Evolutionary conservation across 2,888 invertebrate species (phyloP).

Genomic region (Therioaphis trifolii): DNA sequence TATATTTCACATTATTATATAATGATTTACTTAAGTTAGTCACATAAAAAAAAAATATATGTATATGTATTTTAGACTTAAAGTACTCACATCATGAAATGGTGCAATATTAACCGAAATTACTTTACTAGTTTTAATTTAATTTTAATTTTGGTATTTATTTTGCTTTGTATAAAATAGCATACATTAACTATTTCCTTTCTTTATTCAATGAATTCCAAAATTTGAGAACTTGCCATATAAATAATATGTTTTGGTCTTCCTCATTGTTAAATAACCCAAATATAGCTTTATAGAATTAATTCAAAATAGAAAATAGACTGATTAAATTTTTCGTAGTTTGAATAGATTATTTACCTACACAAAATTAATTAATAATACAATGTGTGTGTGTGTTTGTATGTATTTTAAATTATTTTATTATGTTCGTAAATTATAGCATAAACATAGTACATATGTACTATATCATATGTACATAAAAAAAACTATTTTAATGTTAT

Average conservation of each 20-base stretch:
- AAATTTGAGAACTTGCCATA: conserved; percentile 56
- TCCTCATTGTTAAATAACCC: conserved; percentile 35
- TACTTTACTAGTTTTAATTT: conserved; percentile 34
- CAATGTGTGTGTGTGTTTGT: conserved; percentile 55
- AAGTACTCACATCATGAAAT: conserved; percentile 55
- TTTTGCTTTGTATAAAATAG: conserved; percentile 57
- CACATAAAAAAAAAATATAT: conserved; percentile 7
- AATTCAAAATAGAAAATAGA: conserved; percentile 58
- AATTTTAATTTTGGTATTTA: conserved; percentile 45
- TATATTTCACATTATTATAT: conserved; percentile 47
- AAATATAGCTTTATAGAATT: conserved; percentile 51
- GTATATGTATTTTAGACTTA: conserved; percentile 36
- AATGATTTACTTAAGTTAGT: conserved; percentile 49
- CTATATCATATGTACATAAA: conserved; percentile 53
- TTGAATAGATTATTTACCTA: conserved; percentile 48
- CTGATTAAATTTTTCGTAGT: conserved; percentile 56
- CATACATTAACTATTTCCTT: conserved; percentile 38
- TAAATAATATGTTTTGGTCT: conserved; percentile 46
- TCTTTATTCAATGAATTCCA: conserved; percentile 25
- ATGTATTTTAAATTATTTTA: conserved; percentile 60
- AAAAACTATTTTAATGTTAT: conserved; percentile 61
- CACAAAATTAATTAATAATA: conserved; percentile 10
- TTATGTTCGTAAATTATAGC: conserved; percentile 47
- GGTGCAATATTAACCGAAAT: conserved; percentile 59
- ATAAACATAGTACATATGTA: conserved; percentile 46